phyloP scores from a whole-genome alignment of 2,797 vertebrate species.

The Hybognathus amarus region DNA sequence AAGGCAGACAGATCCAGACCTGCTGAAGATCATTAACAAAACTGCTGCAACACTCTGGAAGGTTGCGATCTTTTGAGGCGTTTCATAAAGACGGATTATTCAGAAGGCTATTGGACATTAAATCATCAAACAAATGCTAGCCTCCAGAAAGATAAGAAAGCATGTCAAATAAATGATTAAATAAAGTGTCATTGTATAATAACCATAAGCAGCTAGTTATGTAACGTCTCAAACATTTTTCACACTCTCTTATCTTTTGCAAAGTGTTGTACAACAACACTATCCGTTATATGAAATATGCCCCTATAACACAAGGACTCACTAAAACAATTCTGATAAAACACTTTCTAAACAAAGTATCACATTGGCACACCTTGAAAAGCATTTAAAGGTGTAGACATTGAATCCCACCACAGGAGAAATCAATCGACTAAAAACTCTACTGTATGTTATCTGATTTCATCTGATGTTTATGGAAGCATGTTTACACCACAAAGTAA shows the following conservation, averaged over 20 bases:
- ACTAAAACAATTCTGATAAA: conserved; percentile 24
- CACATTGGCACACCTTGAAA: not conserved
- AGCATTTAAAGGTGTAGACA: not conserved
- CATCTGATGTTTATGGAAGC: not conserved
- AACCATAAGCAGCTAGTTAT: not conserved
- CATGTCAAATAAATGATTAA: conserved; percentile 7
- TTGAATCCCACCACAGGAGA: not conserved
- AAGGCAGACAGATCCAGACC: conserved; percentile 63
- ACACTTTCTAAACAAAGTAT: not conserved
- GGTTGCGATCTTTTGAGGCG: not conserved
- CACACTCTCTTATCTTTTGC: conserved; percentile 16
- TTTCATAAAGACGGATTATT: conserved; percentile 2
- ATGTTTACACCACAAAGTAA: not conserved
- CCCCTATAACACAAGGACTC: conserved; percentile 22
- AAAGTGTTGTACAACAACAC: conserved; percentile 12
- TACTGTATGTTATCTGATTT: not conserved
- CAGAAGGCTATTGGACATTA: not conserved
- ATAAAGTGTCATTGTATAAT: not conserved
- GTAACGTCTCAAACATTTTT: conserved; percentile 9
- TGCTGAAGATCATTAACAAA: conserved; percentile 55
- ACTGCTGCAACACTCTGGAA: not conserved
- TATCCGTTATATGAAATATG: conserved; percentile 10
- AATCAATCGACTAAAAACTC: not conserved
- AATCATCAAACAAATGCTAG: not conserved
- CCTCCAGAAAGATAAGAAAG: not conserved